phyloP scores from a whole-genome alignment of 2,797 vertebrate genomes.

The Amblyopsis hoosieri region DNA sequence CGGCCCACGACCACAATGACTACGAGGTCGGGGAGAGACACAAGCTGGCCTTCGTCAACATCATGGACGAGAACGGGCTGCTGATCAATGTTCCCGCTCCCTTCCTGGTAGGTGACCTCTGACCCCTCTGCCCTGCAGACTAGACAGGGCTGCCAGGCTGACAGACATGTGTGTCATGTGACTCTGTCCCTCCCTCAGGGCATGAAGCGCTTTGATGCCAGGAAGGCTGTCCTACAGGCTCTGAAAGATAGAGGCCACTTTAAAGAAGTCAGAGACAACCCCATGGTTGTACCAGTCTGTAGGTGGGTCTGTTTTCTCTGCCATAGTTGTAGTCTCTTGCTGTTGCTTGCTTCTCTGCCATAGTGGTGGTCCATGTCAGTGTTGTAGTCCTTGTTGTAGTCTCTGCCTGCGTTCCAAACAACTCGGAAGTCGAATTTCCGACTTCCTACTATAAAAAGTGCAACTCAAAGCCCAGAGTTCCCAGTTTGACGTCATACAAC shows the following conservation, averaged over 20 bases:
- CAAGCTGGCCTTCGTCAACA: slow-evolving; percentile 85
- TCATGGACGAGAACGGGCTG: slow-evolving; percentile 86
- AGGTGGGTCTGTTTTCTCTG: slow-evolving; percentile 73
- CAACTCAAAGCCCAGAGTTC: too few relatives aligned
- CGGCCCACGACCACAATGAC: slow-evolving; percentile 91
- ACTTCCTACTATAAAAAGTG: too few relatives aligned
- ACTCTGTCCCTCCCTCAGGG: slow-evolving; percentile 70
- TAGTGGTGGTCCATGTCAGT: not conserved
- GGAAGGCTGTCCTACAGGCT: slow-evolving; percentile 83
- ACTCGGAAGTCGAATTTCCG: too few relatives aligned
- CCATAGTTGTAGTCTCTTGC: not conserved
- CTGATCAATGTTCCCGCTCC: slow-evolving; percentile 88
- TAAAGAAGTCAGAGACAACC: slow-evolving; percentile 88
- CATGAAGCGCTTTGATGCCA: slow-evolving; percentile 90
- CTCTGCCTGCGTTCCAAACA: too few relatives aligned
- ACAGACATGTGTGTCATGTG: slow-evolving; percentile 7
- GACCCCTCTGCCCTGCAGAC: slow-evolving; percentile 29
- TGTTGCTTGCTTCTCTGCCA: not conserved
- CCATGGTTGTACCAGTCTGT: slow-evolving; percentile 94
- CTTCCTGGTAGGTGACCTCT: slow-evolving; percentile 83
- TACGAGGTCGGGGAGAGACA: slow-evolving; percentile 90
- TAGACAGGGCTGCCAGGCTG: slow-evolving; percentile 6
- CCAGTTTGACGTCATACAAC: too few relatives aligned
- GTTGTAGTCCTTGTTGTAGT: too few relatives aligned
- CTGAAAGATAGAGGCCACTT: slow-evolving; percentile 86